Base-by-base conservation (phyloP, 2,888 invertebrate genomes). In the Carpatolechia fugitivella region DNA sequence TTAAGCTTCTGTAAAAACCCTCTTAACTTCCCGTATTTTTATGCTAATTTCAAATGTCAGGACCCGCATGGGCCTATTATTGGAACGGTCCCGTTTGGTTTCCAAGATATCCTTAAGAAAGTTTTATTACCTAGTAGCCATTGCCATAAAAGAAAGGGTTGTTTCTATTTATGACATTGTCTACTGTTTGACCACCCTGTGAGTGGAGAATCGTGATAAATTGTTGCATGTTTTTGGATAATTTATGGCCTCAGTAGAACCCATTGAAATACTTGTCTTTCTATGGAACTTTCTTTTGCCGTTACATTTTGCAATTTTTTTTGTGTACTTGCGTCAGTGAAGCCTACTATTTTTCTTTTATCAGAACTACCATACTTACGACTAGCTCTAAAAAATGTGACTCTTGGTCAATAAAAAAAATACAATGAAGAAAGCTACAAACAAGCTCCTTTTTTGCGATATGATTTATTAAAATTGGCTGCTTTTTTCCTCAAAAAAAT, bases 121-220 rank as follows among this genome's bases (percentile, higher is more conserved):
- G 73, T 76, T 85, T 85, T 84, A 85, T 80, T 71, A 72, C 63
- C 66, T 80, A 82, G 87, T 85, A 87, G 87, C 82, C 60, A 60
- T 64, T 56, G 61, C 66, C 67, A 65, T 77, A 75, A 76, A 78
- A 74, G 78, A 81, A 83, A 84, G 78, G 76, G 74, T 68, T 78
- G 62, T 68, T 60, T 63, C 70, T 65, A 68, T 74, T 67, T 62
- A 72, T 60, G 44, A 61, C 66, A 64, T 74, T 75, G 72, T 74
- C 70, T 69, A 57, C 62, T 57, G 57, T 60, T 58, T 73, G 77
- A 70, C 80, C 77, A 78, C 77, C 79, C 74, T 66, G 60, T 68
- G 75, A 71, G 76, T 63, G 63, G 66, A 74, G 70, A 77, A 74
- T 74, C 64, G 47, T 72, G 63, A 68, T 72, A 69, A 76, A 78